Evolutionary conservation across 2,888 invertebrate genomes (phyloP), one percentile per base, ranked within the genome.

Genomic region (Xanthorhoe spadicearia): DNA sequence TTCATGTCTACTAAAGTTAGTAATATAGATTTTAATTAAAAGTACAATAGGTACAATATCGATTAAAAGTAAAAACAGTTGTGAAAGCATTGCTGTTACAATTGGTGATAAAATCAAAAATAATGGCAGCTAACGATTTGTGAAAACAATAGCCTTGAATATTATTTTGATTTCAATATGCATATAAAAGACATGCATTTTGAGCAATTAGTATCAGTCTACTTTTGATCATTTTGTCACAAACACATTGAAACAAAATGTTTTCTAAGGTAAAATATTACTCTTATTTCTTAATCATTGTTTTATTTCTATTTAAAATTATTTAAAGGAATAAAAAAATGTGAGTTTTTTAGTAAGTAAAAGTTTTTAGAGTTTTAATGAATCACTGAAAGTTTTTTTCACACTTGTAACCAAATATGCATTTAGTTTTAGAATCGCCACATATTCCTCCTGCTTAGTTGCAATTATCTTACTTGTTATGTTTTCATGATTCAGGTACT

Each of bases 161-260:
- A 71, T 65, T 68, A 70, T 71, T 70, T 66, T 68, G 66, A 75
- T 64, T 66, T 60, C 52, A 64, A 13, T 52, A 63, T 56, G 64
- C 68, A 73, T 75, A 80, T 80, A 77, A 74, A 79, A 78, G 74
- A 73, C 76, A 64, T 65, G 59, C 28, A 35, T 54, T 70, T 71
- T 58, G 55, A 56, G 60, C 35, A 54, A 68, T 69, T 66, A 62
- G 56, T 75, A 76, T 77, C 79, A 82, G 77, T 82, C 63, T 53
- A 63, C 56, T 65, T 64, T 48, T 48, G 64, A 52, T 52, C 58
- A 74, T 69, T 67, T 63, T 17, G 51, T 56, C 58, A 66, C 19
- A 60, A 17, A 60, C 62, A 70, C 56, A 19, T 57, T 19, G 23
- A 9, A 49, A 49, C 54, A 64, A 70, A 68, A 81, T 81, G 81